These are phyloP conservation scores for Saturnia japonica DNA, from an alignment of 2,888 invertebrate genomes.

Conservation along the genomic window DNA sequence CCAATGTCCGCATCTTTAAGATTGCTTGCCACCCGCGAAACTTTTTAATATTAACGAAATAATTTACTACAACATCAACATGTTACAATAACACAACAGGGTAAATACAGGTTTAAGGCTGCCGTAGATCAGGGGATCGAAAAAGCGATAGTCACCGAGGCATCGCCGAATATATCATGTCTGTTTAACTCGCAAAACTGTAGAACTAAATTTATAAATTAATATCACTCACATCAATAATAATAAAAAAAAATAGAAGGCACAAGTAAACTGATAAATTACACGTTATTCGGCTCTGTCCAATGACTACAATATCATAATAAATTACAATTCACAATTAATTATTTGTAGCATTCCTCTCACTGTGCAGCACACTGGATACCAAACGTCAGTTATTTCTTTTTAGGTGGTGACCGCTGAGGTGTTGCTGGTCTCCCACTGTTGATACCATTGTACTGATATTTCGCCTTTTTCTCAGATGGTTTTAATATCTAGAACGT, in stretches of 20 bases:
- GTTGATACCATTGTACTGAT: constrained; percentile 95
- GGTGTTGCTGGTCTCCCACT: constrained; percentile 93
- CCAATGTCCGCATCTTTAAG: constrained; percentile 76
- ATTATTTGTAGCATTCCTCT: constrained; percentile 79
- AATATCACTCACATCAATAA: constrained; percentile 76
- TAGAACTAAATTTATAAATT: constrained; percentile 77
- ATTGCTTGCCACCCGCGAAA: constrained; percentile 61
- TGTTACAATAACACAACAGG: constrained; percentile 61
- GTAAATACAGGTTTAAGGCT: constrained; percentile 56
- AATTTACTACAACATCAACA: constrained; percentile 69
- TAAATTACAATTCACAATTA: constrained; percentile 73
- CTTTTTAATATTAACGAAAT: constrained; percentile 61
- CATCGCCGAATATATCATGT: constrained; percentile 70
- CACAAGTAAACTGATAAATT: constrained; percentile 79
- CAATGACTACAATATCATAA: constrained; percentile 70
- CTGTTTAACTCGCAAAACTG: constrained; percentile 56
- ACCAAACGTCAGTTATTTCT: constrained; percentile 85
- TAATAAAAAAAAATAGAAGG: constrained; percentile 75
- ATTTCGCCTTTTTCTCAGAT: constrained; percentile 99
- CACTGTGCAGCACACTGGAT: constrained; percentile 80
- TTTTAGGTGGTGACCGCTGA: constrained; percentile 88
- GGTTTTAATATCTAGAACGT: constrained; percentile 95
- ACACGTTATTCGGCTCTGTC: constrained; percentile 72
- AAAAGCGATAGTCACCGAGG: constrained; percentile 67
- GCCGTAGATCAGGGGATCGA: constrained; percentile 64